Base-by-base conservation (phyloP, 2,797 vertebrate genomes). In the Euthynnus affinis region DNA sequence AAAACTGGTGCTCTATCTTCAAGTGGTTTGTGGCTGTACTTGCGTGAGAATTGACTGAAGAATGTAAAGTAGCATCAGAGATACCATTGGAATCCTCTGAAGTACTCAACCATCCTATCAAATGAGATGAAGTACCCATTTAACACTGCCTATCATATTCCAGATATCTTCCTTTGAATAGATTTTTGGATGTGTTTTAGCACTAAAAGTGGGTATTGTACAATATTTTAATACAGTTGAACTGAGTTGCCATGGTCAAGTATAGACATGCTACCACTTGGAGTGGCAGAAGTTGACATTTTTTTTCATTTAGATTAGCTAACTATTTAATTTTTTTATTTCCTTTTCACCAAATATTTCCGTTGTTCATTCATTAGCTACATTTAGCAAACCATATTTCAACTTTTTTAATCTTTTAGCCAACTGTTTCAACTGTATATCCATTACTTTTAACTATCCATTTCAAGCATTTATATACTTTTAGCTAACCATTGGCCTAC, bases 1-100 rank as follows among this genome's bases (percentile, higher is more conserved):
- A 48, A 67, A 46, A 73, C 22, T 55, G 46, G 23, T 53, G 44
- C 8, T 66, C 65, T 62, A 15, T 68, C 34, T 56, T 82, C 44
- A 58, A 74, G 58, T 66, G 79, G 55, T 71, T 76, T 58, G 60
- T 55, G 40, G 68, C 27, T 55, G 29, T 42, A 12, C 32, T 59
- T 70, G 40, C 46, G 42, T 29, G 52, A 63, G 29, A 53, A 61
- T 6, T 64, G 52, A 37, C 23, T 76, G 56, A 34, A 40, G 46
- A 58, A 32, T 81, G 8, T 37, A 51, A 34, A 55, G 14, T 37
- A 23, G 44, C 34, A 37, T 59, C 10, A 10, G 57, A 63, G 57
- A 76, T 52, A 25, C 46, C 29, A 57, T 13, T 49, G 12, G 64
- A 58, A 23, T 57, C 27, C 55, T 62, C 27, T 48, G 7, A 23